Conservation (phyloP, 2,113 vertebrate genomes). For the Leucoraja erinaceus region DNA sequence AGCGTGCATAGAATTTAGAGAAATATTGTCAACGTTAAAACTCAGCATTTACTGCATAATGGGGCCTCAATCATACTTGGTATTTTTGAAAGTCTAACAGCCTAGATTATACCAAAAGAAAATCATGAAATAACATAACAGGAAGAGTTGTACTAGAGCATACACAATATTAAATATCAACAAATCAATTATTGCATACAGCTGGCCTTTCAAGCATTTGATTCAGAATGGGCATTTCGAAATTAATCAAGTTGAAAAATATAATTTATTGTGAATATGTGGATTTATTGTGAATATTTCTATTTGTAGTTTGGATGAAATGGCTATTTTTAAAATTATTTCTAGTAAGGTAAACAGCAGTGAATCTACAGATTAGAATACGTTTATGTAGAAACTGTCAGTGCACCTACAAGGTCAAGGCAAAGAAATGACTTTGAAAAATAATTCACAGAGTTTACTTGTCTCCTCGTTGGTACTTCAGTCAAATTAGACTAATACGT, state of each 20-base stretch:
- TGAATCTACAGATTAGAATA: not conserved
- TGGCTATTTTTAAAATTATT: not conserved
- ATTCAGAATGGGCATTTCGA: not conserved
- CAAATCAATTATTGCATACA: not conserved
- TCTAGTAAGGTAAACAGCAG: too few species aligned
- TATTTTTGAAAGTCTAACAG: not conserved
- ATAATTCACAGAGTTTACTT: not conserved
- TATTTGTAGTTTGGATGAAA: not conserved
- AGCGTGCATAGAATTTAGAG: not conserved
- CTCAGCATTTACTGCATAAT: not conserved
- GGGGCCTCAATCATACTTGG: not conserved
- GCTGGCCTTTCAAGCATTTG: not conserved
- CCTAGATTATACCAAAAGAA: not conserved
- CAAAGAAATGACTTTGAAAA: not conserved
- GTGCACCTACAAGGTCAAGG: not conserved
- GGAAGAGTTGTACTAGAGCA: not conserved
- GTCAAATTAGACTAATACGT: not conserved
- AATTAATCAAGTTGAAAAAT: not conserved
- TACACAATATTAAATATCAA: not conserved
- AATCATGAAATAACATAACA: not conserved
- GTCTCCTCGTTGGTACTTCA: not conserved
- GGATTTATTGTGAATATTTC: not conserved
- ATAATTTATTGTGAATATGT: not conserved
- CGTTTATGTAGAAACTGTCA: not conserved
- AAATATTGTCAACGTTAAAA: not conserved